Base-by-base conservation (phyloP, 2,797 vertebrate species). In the Calcarius lapponicus region DNA sequence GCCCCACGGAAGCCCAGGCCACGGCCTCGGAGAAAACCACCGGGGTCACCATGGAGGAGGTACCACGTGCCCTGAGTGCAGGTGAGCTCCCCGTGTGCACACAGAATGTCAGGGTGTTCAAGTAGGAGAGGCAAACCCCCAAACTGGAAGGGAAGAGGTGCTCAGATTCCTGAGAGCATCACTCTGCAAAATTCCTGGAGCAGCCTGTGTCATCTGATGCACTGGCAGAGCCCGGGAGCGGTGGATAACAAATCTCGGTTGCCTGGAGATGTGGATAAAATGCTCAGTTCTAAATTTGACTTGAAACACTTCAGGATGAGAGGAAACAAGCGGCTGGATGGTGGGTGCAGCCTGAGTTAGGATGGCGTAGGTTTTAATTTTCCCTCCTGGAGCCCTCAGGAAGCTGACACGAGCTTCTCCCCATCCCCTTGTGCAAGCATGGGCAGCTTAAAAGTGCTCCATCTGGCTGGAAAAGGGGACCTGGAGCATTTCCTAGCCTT, bases 21-120 rank as follows among this genome's bases (percentile, higher is more conserved):
- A 4, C 1, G 0, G 69, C 38, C 29, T 26, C 48, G 0, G 54
- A 57, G 40, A 90, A 95, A 79, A 51, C 62, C 61, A 80, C 93
- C 0, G 90, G 92, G 1, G 83, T 97, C 65, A 94, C 80, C 43
- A 7, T 95, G 94, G 95, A 97, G 80, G 80, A 95, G 73, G 92
- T 96, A 0, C 92, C 96, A 0, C 95, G 43, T 0, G 92, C 94
- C 62, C 14, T 97, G 92, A 95, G 93, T 0, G 76, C 95, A 90
- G 95, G 96, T 97, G 47, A 96, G 96, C 51, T 5, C 31, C 57
- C 40, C 10, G 0, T 1, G 3, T 0, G 26, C 14, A 0, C 1
- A 0, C 0, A 2, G 3, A 10, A 9, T 0, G 9, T 2, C 66
- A 15, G 48, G 60, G 38, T 8, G n/a, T 54, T 50, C 31, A 9